Conservation (phyloP, 2,113 vertebrate genomes). For the Hyaena hyaena region DNA sequence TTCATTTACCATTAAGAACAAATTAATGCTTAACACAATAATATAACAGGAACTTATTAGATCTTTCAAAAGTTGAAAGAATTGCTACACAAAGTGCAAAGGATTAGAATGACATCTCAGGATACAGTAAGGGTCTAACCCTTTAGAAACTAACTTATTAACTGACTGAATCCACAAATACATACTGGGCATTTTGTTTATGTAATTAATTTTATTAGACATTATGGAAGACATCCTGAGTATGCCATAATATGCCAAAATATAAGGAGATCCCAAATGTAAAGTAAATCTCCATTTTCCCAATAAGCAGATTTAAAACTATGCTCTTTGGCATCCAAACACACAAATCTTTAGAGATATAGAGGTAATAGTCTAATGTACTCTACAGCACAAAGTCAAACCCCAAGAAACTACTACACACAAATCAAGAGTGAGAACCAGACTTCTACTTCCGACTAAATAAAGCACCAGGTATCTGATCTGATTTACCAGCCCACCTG, state of each 20-base stretch:
- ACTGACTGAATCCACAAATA: neutral
- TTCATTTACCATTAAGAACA: conserved; percentile 20
- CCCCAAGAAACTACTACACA: conserved; percentile 29
- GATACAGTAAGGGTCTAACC: neutral
- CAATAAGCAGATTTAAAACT: conserved; percentile 29
- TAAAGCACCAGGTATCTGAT: neutral
- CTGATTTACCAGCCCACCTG: neutral
- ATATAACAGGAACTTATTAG: conserved; percentile 11
- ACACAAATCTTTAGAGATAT: neutral
- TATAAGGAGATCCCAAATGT: neutral
- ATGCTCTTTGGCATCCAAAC: conserved; percentile 16
- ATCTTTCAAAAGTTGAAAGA: conserved; percentile 29
- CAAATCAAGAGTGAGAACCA: neutral
- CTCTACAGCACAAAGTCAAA: neutral
- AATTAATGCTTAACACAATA: neutral
- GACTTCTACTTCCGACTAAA: conserved; percentile 6
- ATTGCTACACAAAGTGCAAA: neutral
- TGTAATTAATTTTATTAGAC: neutral
- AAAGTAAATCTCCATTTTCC: conserved; percentile 3
- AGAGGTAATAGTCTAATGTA: neutral
- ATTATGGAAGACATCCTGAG: neutral
- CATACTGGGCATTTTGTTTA: neutral
- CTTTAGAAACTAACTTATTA: conserved; percentile 9
- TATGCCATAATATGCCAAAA: conserved; percentile 4
- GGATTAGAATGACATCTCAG: neutral